Conservation (phyloP, 2,113 vertebrate genomes). For the Aramus guarauna region DNA sequence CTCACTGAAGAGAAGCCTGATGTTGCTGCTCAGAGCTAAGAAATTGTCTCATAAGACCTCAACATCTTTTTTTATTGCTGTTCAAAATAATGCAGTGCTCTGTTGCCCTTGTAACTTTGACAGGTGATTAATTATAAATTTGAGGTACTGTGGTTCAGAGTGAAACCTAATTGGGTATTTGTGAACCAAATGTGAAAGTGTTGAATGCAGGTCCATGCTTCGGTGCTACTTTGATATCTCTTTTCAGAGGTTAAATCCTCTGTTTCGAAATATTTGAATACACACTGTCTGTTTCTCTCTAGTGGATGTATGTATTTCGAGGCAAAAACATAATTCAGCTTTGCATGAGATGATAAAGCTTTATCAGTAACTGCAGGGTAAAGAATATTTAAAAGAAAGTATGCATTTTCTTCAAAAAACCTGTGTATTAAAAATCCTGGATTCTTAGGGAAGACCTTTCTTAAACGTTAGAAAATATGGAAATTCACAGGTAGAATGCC, state of each 20-base stretch:
- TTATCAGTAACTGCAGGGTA: not conserved
- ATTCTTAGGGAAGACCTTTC: not conserved
- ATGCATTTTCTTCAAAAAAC: not conserved
- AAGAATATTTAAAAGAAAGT: not conserved
- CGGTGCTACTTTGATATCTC: constrained; percentile 34
- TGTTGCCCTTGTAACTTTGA: constrained; percentile 49
- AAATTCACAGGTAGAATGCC: not conserved
- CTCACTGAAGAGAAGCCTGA: not conserved
- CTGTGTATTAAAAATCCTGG: not conserved
- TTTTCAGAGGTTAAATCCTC: constrained; percentile 57
- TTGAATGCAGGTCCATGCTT: constrained; percentile 42
- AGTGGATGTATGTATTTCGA: not conserved
- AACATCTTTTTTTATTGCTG: not conserved
- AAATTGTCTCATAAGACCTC: not conserved
- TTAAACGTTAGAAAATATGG: not conserved
- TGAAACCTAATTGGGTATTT: constrained; percentile 67
- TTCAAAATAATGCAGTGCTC: constrained; percentile 17
- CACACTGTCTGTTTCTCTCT: not conserved
- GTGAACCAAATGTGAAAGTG: constrained; percentile 55
- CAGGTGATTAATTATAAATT: constrained; percentile 66
- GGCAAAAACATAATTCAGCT: constrained; percentile 2
- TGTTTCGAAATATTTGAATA: constrained; percentile 26
- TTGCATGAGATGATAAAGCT: not conserved
- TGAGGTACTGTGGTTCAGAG: constrained; percentile 39
- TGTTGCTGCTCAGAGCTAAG: not conserved